A percentile compares a stretch with the other conserved stretches of the same genome.
These are phyloP conservation scores for Epizoanthus fatuus DNA, from an alignment of 92 coral and sea anemone genomes.

Conservation along the genomic window DNA sequence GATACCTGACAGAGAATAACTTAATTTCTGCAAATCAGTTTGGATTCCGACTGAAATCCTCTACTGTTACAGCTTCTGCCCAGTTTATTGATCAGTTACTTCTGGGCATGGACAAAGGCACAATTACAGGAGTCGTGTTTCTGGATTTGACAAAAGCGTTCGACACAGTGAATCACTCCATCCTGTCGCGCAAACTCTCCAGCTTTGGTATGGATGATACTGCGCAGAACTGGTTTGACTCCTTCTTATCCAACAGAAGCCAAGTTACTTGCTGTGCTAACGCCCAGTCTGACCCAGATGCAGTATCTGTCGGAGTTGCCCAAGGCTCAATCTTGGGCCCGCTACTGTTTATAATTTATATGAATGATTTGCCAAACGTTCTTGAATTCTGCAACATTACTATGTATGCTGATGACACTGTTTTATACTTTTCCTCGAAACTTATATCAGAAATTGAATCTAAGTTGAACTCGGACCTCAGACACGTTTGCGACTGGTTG, in stretches of 20 bases:
- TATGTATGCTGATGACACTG: slow-evolving; percentile 7
- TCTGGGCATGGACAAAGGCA: slow-evolving; percentile 28
- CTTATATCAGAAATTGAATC: slow-evolving; percentile 30
- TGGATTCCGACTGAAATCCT: slow-evolving; percentile 57
- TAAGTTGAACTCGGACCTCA: slow-evolving; percentile 56
- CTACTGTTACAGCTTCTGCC: slow-evolving; percentile 53
- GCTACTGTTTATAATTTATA: slow-evolving; percentile 27
- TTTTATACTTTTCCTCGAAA: slow-evolving; percentile 10
- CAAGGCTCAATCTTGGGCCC: slow-evolving; percentile 40
- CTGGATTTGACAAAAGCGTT: slow-evolving; percentile 44
- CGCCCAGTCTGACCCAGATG: slow-evolving; percentile 36
- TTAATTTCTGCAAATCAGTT: slow-evolving; percentile 48
- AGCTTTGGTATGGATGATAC: slow-evolving; percentile 42
- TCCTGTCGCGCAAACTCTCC: slow-evolving; percentile 23
- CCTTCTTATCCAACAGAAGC: slow-evolving; percentile 39
- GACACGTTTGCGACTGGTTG: slow-evolving; percentile 45
- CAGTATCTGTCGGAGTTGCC: slow-evolving; percentile 29
- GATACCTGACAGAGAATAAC: slow-evolving; percentile 36
- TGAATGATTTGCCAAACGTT: slow-evolving; percentile 39
- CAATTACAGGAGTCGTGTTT: slow-evolving; percentile 28
- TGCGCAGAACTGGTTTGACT: slow-evolving; percentile 49
- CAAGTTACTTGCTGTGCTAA: slow-evolving; percentile 54
- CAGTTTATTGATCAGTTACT: slow-evolving; percentile 33
- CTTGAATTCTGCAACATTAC: slow-evolving; percentile 28
- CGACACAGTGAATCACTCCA: slow-evolving; percentile 37